Evolutionary conservation across 2,888 invertebrate genomes (phyloP).

Genomic region (Nectonema munidae): DNA sequence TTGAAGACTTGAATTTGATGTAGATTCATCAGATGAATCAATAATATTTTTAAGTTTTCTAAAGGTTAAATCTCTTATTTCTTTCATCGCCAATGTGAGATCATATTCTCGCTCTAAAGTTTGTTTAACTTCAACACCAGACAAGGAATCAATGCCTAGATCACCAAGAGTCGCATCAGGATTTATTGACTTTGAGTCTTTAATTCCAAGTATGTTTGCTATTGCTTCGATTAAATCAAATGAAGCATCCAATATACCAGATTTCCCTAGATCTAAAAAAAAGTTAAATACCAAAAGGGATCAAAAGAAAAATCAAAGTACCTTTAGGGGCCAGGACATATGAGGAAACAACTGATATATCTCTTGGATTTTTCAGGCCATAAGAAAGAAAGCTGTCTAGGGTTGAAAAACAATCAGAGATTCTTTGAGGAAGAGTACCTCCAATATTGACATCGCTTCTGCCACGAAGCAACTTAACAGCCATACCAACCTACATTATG

Average conservation of each 20-base stretch:
- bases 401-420: slow-evolving; percentile 56
- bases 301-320: slow-evolving; percentile 22
- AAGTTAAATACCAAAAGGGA: background rate
- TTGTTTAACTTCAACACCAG: slow-evolving; percentile 84
- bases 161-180: slow-evolving; percentile 48
- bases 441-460: slow-evolving; percentile 60
- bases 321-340: slow-evolving; percentile 58
- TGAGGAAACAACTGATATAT: slow-evolving; percentile 18
- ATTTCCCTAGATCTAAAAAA: background rate
- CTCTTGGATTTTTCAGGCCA: no score
- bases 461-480: slow-evolving; percentile 45
- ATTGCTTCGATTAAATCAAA: background rate
- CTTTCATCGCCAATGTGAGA: slow-evolving; percentile 52
- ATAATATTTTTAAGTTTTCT: slow-evolving; percentile 7
- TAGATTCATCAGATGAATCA: no score
- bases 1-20: background rate
- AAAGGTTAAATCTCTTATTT: slow-evolving; percentile 34
- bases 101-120: slow-evolving; percentile 35
- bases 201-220: slow-evolving; percentile 31
- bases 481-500: no score
- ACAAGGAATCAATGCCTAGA: slow-evolving; percentile 81
- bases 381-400: slow-evolving; percentile 63
- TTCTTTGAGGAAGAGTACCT: slow-evolving; percentile 73
- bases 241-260: background rate
- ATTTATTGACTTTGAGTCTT: slow-evolving; percentile 45